These are phyloP conservation scores for Leptothorax acervorum DNA, from an alignment of 2,888 invertebrate genomes.

Conservation along the genomic window DNA sequence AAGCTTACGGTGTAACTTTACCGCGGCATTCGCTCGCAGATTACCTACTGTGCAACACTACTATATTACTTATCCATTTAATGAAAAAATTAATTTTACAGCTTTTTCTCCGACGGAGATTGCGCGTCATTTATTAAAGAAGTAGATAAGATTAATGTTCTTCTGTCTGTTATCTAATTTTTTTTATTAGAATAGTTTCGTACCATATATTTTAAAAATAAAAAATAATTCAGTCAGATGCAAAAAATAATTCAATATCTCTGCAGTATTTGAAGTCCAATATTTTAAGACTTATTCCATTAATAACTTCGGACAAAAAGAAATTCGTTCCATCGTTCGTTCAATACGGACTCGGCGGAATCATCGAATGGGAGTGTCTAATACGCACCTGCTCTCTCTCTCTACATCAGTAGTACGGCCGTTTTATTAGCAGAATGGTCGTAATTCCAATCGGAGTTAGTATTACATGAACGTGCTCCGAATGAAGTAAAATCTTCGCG, in stretches of 20 bases:
- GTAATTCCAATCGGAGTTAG: slow-evolving; percentile 56
- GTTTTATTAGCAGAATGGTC: slow-evolving; percentile 48
- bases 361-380: slow-evolving; percentile 35
- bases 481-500: slow-evolving; percentile 44
- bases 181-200: not conserved
- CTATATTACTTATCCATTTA: slow-evolving; percentile 34
- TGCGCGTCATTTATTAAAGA: slow-evolving; percentile 15
- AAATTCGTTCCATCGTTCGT: slow-evolving; percentile 32
- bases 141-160: not conserved
- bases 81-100: slow-evolving; percentile 31
- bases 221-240: not conserved
- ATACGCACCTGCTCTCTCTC: slow-evolving; percentile 34
- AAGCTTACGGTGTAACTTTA: slow-evolving; percentile 48
- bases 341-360: slow-evolving; percentile 11
- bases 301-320: slow-evolving; percentile 12
- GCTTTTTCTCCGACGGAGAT: not conserved
- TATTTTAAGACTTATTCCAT: not conserved
- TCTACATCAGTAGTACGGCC: slow-evolving; percentile 1
- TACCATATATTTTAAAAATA: not conserved
- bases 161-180: not conserved
- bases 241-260: not conserved
- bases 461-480: slow-evolving; percentile 44
- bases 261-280: not conserved
- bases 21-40: slow-evolving; percentile 18
- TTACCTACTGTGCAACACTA: slow-evolving; percentile 31